These are phyloP conservation scores for Glaucopsyche alexis DNA, from an alignment of 2,888 invertebrate species.

Conservation along the genomic window DNA sequence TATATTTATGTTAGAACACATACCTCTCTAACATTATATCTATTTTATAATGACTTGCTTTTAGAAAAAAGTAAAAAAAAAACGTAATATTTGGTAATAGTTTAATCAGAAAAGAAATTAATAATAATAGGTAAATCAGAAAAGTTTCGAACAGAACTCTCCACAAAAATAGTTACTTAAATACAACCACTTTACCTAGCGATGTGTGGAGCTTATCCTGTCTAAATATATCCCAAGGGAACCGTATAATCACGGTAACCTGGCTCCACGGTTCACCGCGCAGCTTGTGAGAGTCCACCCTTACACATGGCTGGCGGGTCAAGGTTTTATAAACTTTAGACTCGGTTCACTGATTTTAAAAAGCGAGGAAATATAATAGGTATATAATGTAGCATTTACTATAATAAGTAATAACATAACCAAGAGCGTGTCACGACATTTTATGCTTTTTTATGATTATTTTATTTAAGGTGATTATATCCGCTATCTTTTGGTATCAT, in stretches of 20 bases:
- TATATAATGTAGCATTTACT: not conserved
- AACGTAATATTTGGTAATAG: too few species aligned
- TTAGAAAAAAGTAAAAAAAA: too few species aligned
- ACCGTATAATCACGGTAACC: not conserved
- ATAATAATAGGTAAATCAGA: too few species aligned
- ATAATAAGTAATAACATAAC: not conserved
- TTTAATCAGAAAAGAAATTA: too few species aligned
- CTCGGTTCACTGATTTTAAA: not conserved
- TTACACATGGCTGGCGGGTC: slow-evolving; percentile 8
- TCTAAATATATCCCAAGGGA: not conserved
- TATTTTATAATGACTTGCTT: too few species aligned
- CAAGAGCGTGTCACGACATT: too few species aligned
- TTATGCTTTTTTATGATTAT: too few species aligned
- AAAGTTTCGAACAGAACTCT: too few species aligned
- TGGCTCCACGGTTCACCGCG: slow-evolving; percentile 18
- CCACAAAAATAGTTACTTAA: not conserved
- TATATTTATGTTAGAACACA: too few species aligned
- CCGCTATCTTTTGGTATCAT: too few species aligned
- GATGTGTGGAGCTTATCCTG: not conserved
- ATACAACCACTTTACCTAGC: not conserved
- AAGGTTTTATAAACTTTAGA: slow-evolving; percentile 16
- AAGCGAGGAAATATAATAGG: not conserved
- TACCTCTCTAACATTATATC: too few species aligned
- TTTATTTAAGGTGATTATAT: too few species aligned
- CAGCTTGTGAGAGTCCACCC: slow-evolving; percentile 19